phyloP scores from a whole-genome alignment of 1,140 invertebrate species.

The Aplysia californica region DNA sequence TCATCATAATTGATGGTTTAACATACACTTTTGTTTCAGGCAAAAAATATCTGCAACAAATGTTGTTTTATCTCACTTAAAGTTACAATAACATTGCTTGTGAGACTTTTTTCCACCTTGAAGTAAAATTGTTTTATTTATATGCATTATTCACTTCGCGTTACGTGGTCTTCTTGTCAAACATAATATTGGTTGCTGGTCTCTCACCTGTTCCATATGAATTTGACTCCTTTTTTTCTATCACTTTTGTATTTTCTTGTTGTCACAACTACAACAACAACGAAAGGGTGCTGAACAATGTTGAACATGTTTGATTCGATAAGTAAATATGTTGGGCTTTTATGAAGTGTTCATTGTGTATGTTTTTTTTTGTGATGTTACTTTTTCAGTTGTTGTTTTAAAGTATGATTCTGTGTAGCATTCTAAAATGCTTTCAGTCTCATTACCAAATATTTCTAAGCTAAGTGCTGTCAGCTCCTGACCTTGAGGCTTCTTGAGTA shows the following conservation, averaged over 20 bases:
- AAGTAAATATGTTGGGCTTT: too few species aligned
- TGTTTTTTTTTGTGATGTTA: neutral
- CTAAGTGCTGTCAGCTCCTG: neutral
- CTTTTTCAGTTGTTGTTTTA: neutral
- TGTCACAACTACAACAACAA: too few species aligned
- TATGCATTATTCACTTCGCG: too few species aligned
- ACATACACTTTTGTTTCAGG: neutral
- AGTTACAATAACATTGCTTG: neutral
- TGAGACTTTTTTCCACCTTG: neutral
- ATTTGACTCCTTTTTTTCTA: too few species aligned
- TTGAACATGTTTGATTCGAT: too few species aligned
- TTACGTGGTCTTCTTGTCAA: too few species aligned
- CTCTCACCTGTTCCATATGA: too few species aligned
- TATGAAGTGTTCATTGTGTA: neutral
- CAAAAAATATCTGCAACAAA: neutral
- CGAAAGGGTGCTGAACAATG: too few species aligned
- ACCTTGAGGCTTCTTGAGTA: neutral
- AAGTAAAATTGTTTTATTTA: too few species aligned
- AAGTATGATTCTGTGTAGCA: neutral
- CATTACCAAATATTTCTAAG: neutral
- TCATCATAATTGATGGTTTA: neutral
- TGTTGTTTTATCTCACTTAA: neutral
- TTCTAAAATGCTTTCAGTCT: neutral
- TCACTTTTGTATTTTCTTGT: too few species aligned
- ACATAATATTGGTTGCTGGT: too few species aligned